Conservation (phyloP, 2,888 invertebrate species). For the Napeogenes sylphis region DNA sequence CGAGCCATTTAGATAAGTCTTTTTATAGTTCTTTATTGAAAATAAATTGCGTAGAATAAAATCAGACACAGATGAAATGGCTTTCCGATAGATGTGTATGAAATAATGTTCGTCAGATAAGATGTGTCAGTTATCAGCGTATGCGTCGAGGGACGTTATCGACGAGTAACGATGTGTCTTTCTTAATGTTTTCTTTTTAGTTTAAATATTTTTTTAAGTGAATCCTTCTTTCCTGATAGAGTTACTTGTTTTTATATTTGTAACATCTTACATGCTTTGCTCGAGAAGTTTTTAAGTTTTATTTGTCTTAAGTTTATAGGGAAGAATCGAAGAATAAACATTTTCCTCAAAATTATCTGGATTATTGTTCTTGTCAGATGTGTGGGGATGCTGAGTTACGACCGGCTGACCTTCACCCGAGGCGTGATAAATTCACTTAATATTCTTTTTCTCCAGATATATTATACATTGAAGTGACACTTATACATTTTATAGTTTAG, state of each 20-base stretch:
- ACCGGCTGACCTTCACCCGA: slow-evolving; percentile 56
- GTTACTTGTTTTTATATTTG: background rate
- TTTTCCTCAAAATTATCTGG: slow-evolving; percentile 67
- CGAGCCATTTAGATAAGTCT: slow-evolving; percentile 77
- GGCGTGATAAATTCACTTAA: slow-evolving; percentile 32
- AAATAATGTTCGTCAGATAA: slow-evolving; percentile 72
- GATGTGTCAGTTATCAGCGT: slow-evolving; percentile 63
- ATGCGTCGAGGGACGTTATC: slow-evolving; percentile 43
- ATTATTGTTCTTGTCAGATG: slow-evolving; percentile 72
- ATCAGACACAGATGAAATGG: slow-evolving; percentile 73
- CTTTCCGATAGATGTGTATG: slow-evolving; percentile 77
- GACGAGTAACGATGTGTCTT: slow-evolving; percentile 32
- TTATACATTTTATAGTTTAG: no score
- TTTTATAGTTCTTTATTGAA: slow-evolving; percentile 79
- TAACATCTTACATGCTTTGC: no score
- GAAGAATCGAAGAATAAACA: slow-evolving; percentile 74
- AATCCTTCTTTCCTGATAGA: background rate
- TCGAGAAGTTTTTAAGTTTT: no score
- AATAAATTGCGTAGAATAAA: slow-evolving; percentile 79
- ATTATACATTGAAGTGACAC: slow-evolving; percentile 3
- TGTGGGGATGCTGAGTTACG: slow-evolving; percentile 64
- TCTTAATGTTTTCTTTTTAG: slow-evolving; percentile 5
- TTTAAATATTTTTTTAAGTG: background rate
- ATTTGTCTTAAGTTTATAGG: slow-evolving; percentile 28
- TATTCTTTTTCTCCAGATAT: slow-evolving; percentile 2